Evolutionary conservation across 2,797 vertebrate species (phyloP).

Genomic region (Xyrichtys novacula): DNA sequence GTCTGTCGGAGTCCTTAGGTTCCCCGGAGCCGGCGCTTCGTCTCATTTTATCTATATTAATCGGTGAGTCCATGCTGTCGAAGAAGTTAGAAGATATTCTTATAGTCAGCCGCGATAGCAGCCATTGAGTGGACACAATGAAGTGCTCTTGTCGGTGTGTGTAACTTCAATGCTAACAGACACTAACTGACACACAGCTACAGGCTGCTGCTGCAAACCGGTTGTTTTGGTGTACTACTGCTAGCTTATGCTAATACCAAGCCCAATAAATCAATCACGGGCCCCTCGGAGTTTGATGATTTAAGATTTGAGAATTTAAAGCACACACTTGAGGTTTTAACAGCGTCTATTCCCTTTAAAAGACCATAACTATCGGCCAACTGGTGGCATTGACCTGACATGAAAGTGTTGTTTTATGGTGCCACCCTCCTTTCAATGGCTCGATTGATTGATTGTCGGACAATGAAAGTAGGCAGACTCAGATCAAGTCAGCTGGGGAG

Average conservation of each 20-base stretch:
- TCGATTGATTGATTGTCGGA: not conserved
- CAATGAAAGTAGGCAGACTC: not conserved
- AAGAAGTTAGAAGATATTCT: not conserved
- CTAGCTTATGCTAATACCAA: not conserved
- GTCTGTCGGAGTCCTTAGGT: slow-evolving; percentile 89
- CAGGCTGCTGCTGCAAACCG: slow-evolving; percentile 25
- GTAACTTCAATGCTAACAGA: slow-evolving; percentile 52
- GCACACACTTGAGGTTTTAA: not conserved
- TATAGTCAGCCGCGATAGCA: not conserved
- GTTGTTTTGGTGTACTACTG: not conserved
- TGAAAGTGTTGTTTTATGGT: not conserved
- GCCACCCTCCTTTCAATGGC: not conserved
- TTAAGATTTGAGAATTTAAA: not conserved
- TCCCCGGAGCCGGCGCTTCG: slow-evolving; percentile 94
- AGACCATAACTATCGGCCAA: not conserved
- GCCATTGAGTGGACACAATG: not conserved
- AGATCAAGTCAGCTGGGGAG: not conserved
- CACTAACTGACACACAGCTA: slow-evolving; percentile 27
- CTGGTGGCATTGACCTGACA: not conserved
- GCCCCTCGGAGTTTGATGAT: not conserved
- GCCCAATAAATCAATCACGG: not conserved
- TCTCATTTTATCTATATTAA: slow-evolving; percentile 92
- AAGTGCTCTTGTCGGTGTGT: not conserved
- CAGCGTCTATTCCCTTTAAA: not conserved
- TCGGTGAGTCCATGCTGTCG: slow-evolving; percentile 86